phyloP scores from a whole-genome alignment of 2,113 vertebrate species.

The Gymnocephalus cernua region DNA sequence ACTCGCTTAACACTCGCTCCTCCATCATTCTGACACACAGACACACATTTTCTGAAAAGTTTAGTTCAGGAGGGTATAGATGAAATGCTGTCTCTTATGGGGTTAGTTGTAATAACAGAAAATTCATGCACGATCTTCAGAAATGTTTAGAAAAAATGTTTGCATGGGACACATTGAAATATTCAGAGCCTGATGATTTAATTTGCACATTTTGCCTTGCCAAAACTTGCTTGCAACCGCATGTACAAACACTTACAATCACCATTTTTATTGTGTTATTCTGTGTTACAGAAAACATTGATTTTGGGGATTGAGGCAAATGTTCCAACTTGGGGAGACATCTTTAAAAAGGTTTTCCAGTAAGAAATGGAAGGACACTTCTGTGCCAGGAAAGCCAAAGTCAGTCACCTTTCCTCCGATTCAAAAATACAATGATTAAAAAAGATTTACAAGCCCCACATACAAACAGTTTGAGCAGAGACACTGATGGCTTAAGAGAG shows the following conservation, averaged over 20 bases:
- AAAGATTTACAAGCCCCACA: neutral
- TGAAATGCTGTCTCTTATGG: slow-evolving; percentile 4
- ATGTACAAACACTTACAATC: neutral
- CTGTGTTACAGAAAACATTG: neutral
- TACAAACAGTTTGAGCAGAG: neutral
- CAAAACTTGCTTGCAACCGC: neutral
- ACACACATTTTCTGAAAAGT: slow-evolving; percentile 21
- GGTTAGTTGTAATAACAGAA: neutral
- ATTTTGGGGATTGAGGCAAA: neutral
- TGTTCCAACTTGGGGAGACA: neutral
- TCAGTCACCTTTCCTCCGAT: neutral
- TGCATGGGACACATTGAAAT: neutral
- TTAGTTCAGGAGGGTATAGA: neutral
- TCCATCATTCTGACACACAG: slow-evolving; percentile 60
- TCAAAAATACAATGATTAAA: neutral
- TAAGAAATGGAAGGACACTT: neutral
- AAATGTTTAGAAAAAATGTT: neutral
- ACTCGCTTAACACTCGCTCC: slow-evolving; percentile 2
- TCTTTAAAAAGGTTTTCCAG: neutral
- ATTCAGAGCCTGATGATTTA: neutral
- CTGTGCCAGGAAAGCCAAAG: neutral
- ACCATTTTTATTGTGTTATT: neutral
- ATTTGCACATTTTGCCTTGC: neutral
- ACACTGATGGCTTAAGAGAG: neutral
- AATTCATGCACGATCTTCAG: neutral